phyloP scores from a whole-genome alignment of 1,140 invertebrate genomes.

The Globodera rostochiensis region DNA sequence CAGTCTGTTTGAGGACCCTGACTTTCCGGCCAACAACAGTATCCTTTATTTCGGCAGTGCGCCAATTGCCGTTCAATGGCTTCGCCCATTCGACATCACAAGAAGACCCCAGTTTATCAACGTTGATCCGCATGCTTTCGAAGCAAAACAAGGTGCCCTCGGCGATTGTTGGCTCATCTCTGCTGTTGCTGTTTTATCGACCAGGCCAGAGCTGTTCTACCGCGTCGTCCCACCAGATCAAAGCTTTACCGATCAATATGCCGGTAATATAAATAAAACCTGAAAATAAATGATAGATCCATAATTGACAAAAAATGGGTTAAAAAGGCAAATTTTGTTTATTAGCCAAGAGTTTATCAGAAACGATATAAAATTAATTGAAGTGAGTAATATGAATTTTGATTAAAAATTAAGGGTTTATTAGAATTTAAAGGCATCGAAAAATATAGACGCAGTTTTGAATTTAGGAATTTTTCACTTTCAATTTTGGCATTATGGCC shows the following conservation, averaged over 20 bases:
- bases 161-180: slow-evolving; percentile 92
- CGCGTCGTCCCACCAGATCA: slow-evolving; percentile 94
- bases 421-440: too few species aligned
- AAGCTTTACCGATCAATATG: slow-evolving; percentile 77
- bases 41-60: slow-evolving; percentile 67
- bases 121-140: slow-evolving; percentile 91
- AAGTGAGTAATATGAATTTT: too few species aligned
- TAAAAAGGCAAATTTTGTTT: background rate
- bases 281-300: too few species aligned
- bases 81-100: slow-evolving; percentile 70
- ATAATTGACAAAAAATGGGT: background rate
- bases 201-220: slow-evolving; percentile 84
- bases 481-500: slow-evolving; percentile 66
- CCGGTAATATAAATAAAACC: slow-evolving; percentile 35
- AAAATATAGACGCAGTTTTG: too few species aligned
- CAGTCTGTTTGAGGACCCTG: slow-evolving; percentile 69
- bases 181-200: slow-evolving; percentile 88
- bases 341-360: too few species aligned
- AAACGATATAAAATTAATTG: too few species aligned
- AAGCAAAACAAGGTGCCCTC: slow-evolving; percentile 77
- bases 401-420: too few species aligned
- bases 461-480: slow-evolving; percentile 59
- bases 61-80: slow-evolving; percentile 69
- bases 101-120: slow-evolving; percentile 86
- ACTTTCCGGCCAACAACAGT: slow-evolving; percentile 69